phyloP scores from a whole-genome alignment of 2,888 invertebrate species.

The Tachina grossa region DNA sequence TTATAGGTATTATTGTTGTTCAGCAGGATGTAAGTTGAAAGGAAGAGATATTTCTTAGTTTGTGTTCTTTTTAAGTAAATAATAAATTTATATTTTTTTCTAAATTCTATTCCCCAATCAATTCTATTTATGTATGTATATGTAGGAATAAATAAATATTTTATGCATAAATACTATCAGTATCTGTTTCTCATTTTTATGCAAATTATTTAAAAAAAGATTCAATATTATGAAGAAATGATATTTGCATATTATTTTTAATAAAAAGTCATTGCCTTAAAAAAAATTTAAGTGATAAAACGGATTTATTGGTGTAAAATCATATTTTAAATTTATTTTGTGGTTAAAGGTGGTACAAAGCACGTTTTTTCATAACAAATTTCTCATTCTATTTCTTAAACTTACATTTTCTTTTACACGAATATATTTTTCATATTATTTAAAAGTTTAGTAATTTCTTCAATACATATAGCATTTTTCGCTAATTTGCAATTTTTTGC shows the following conservation, averaged over 20 bases:
- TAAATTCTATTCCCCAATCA: slow-evolving; percentile 12
- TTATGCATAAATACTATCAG: slow-evolving; percentile 17
- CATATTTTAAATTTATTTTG: background rate
- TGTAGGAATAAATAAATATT: background rate
- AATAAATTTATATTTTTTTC: slow-evolving; percentile 1
- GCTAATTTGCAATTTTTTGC: too few relatives aligned
- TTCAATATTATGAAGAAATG: too few relatives aligned
- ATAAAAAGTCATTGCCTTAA: slow-evolving; percentile 37
- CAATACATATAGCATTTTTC: too few relatives aligned
- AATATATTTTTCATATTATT: too few relatives aligned
- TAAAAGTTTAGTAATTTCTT: too few relatives aligned
- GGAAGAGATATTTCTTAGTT: slow-evolving; percentile 39
- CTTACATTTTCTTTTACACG: too few relatives aligned
- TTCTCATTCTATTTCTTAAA: too few relatives aligned
- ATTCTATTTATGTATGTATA: background rate
- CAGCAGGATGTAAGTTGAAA: slow-evolving; percentile 66
- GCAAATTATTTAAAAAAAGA: slow-evolving; percentile 40
- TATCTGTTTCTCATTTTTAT: slow-evolving; percentile 35
- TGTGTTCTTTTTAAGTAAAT: background rate
- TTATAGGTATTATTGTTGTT: slow-evolving; percentile 78
- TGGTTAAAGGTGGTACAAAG: too few relatives aligned
- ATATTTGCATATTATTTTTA: background rate
- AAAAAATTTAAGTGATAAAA: slow-evolving; percentile 21
- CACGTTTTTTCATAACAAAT: too few relatives aligned
- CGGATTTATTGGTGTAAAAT: background rate